A percentile compares a stretch with the other conserved stretches of the same genome.
Conservation (phyloP, 2,113 vertebrate genomes). For the Gobio gobio region DNA sequence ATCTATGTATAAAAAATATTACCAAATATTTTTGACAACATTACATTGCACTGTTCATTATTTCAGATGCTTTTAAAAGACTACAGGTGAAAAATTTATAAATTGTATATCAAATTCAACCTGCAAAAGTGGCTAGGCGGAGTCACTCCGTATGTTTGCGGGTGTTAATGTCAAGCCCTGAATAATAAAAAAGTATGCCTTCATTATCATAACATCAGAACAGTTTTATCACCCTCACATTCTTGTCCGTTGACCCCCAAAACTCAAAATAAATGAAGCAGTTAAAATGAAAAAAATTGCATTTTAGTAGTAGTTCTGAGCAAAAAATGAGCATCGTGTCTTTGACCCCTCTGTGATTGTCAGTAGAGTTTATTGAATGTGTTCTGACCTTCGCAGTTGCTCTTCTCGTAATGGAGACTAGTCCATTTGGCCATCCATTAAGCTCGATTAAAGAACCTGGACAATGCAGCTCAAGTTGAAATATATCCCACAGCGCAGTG, state of each 20-base stretch:
- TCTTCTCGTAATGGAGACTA: neutral
- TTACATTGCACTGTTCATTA: no score
- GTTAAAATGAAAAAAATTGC: neutral
- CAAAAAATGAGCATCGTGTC: neutral
- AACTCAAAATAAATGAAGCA: neutral
- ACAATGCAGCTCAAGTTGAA: neutral
- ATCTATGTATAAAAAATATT: no score
- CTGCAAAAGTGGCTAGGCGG: no score
- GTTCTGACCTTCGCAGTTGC: neutral
- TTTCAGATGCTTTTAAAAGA: no score
- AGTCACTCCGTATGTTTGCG: no score
- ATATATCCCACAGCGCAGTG: neutral
- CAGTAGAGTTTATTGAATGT: neutral
- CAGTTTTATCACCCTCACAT: neutral
- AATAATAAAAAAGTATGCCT: neutral
- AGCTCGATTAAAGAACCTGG: neutral
- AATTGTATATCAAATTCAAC: no score
- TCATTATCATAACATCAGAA: neutral
- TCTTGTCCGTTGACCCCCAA: neutral
- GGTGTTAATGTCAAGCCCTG: no score
- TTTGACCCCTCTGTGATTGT: neutral
- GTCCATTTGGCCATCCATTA: neutral
- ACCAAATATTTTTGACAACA: no score
- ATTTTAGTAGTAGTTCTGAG: neutral
- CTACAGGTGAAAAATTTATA: no score